phyloP scores from a whole-genome alignment of 1,140 invertebrate species.

The Nasonia giraulti region DNA sequence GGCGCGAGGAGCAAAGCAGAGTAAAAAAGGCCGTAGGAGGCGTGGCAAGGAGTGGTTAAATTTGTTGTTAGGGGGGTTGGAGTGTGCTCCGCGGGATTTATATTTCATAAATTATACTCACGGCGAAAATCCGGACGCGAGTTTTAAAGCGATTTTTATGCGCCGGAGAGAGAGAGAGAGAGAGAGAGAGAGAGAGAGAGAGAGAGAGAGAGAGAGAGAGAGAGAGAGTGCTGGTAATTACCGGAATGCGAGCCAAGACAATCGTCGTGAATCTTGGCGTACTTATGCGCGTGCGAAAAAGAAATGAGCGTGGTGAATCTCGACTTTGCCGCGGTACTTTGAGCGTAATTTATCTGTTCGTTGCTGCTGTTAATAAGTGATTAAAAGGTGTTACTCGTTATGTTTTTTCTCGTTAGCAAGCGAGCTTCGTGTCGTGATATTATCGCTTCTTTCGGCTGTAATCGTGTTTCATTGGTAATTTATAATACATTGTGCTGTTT shows the following conservation, averaged over 20 bases:
- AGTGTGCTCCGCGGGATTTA: conserved; percentile 61
- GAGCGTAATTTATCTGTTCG: conserved; percentile 9
- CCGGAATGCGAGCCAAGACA: conserved; percentile 27
- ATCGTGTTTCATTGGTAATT: not conserved
- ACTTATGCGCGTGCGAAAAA: conserved; percentile 10
- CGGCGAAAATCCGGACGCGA: conserved; percentile 49
- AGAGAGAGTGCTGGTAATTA: conserved; percentile 27
- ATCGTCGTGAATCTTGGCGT: conserved; percentile 25
- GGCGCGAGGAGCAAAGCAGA: not conserved
- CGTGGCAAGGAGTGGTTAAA: conserved; percentile 67
- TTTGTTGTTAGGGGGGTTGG: conserved; percentile 63
- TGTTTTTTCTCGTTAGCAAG: not conserved
- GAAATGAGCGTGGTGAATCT: not conserved
- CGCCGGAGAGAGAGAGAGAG: not conserved
- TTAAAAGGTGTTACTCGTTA: not conserved
- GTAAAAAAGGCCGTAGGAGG: conserved; percentile 44
- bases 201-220: no score
- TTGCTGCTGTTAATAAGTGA: conserved; percentile 18
- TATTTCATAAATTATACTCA: conserved; percentile 67
- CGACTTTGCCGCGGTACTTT: not conserved
- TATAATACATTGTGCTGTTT: not conserved
- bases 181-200: no score
- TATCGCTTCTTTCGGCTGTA: not conserved
- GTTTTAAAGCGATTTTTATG: conserved; percentile 41
- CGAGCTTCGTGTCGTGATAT: not conserved